These are phyloP conservation scores for Coranthus polyacanthus DNA, from an alignment of 2,797 vertebrate genomes.

Conservation along the genomic window DNA sequence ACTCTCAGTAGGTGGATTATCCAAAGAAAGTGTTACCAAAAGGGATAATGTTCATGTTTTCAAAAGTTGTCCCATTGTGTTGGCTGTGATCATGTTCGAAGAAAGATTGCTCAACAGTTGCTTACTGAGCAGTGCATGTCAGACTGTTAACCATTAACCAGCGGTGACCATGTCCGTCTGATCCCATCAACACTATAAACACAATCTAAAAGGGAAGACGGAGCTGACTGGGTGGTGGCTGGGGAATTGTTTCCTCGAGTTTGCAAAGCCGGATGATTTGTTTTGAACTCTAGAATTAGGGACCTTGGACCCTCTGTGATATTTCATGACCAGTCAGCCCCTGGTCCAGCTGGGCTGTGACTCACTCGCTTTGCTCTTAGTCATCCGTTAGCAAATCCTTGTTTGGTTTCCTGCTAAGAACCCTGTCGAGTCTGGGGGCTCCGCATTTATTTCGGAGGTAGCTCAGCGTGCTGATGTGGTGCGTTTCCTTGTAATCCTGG, in stretches of 20 bases:
- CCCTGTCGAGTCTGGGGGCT: background rate
- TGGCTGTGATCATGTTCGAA: background rate
- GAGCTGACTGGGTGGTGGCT: background rate
- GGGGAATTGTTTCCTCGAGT: constrained; percentile 17
- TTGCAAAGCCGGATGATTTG: constrained; percentile 32
- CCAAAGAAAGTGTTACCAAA: too few species aligned
- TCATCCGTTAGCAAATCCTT: constrained; percentile 61
- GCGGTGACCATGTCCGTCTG: background rate
- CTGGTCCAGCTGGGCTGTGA: constrained; percentile 60
- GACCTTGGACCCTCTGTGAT: constrained; percentile 37
- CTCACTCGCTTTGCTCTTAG: constrained; percentile 58
- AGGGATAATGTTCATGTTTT: background rate
- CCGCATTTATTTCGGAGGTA: constrained; percentile 31
- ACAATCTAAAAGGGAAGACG: constrained; percentile 4
- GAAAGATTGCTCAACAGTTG: constrained; percentile 6
- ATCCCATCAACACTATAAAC: constrained; percentile 5
- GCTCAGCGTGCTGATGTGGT: constrained; percentile 18
- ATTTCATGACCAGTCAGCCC: constrained; percentile 46
- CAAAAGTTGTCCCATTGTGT: background rate
- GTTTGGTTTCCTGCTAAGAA: constrained; percentile 45
- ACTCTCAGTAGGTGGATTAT: too few species aligned
- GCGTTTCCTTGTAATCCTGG: constrained; percentile 28
- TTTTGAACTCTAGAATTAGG: constrained; percentile 35
- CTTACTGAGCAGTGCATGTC: background rate
- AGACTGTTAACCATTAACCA: constrained; percentile 46